Evolutionary conservation across 2,113 vertebrate species (phyloP), one percentile per base, ranked within the genome.

Genomic region (Psophia crepitans): DNA sequence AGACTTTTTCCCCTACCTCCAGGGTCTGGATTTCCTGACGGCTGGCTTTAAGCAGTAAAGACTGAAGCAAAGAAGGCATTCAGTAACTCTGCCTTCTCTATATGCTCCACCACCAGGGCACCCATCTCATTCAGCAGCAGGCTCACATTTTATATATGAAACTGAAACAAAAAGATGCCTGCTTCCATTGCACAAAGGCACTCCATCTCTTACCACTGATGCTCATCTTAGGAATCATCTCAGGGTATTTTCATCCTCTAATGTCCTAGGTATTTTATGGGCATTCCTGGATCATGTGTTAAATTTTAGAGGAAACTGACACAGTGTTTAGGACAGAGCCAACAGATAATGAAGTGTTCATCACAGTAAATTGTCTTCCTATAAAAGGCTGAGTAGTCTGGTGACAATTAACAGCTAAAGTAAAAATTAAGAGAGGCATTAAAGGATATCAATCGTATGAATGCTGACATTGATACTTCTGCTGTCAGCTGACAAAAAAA

Each of bases 351-450:
- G 44, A 77, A 54, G 27, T 22, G 35, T 70, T 88, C 49, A 74
- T 60, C 70, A 66, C 1, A 83, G 54, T 54, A 91, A 96, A 87
- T 41, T 23, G 18, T 73, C 28, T 64, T 41, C 61, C 41, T 54
- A 83, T 54, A 63, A 49, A 81, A 80, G 89, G 84, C 65, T 70
- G 74, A 91, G 58, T 51, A 77, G 26, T 35, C 46, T 70, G 37
- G 30, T 88, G 70, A 63, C 70, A 93, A 83, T 94, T 93, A 95
- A 87, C 28, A 90, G 41, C 37, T 56, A 49, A 6, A 66, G 81
- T 56, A 58, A 77, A 95, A 97, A 85, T 87, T 80, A 96, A 83
- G 76, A 91, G 41, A 73, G 57, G 43, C 39, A 71, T 84, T 87
- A 79, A 51, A 71, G 61, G 54, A 78, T 68, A 95, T 66, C 66